Percentiles rank a stretch among this genome's conserved stretches.
Evolutionary conservation across 2,113 vertebrate species (phyloP).

Genomic region (Tupaia chinensis): DNA sequence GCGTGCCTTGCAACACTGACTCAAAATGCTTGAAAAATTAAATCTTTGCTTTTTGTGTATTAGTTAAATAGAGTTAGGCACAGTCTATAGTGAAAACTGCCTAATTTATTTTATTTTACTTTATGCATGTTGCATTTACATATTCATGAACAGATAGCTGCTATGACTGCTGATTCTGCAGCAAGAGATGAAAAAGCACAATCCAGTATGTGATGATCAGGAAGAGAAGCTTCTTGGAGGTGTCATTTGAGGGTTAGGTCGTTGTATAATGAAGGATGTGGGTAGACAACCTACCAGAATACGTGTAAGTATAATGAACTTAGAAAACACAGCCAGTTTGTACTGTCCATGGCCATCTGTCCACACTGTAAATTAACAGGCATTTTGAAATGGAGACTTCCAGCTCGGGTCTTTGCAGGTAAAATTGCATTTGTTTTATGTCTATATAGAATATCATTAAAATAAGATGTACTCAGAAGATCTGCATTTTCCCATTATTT

Average conservation of each 20-base stretch:
- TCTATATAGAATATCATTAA: not conserved
- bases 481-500: constrained; percentile 33
- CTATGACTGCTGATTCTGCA: constrained; percentile 85
- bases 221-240: constrained; percentile 69
- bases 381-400: constrained; percentile 50
- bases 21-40: constrained; percentile 50
- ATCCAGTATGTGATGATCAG: constrained; percentile 78
- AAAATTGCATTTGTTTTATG: constrained; percentile 42
- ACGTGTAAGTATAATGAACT: constrained; percentile 26
- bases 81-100: not conserved
- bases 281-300: not conserved
- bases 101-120: constrained; percentile 37
- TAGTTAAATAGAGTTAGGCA: constrained; percentile 32
- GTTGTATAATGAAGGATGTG: constrained; percentile 47
- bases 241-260: not conserved
- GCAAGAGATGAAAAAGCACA: constrained; percentile 83
- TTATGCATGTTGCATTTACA: constrained; percentile 88
- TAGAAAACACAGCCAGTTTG: constrained; percentile 26
- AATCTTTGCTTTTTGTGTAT: constrained; percentile 33
- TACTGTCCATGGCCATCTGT: constrained; percentile 11
- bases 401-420: not conserved
- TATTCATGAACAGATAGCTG: constrained; percentile 90
- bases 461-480: not conserved
- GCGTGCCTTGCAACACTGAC: constrained; percentile 13
- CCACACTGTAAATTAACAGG: constrained; percentile 40